These are phyloP conservation scores for Eledona agricola DNA, from an alignment of 2,888 invertebrate genomes.

Conservation along the genomic window DNA sequence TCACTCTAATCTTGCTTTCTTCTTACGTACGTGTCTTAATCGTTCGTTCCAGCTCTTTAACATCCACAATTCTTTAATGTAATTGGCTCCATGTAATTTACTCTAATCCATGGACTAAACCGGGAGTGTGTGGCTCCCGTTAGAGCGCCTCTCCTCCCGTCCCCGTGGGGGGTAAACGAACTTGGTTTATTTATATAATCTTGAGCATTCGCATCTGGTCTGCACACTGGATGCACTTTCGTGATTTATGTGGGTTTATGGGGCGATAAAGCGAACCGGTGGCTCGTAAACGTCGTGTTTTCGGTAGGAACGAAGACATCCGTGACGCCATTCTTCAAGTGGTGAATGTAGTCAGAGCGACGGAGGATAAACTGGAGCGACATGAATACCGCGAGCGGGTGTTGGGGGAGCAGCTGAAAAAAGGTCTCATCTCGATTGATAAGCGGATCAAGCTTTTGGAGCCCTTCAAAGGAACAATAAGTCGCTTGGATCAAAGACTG, in stretches of 20 bases:
- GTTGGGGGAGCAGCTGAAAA: conserved; percentile 81
- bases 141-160: not conserved
- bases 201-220: conserved; percentile 36
- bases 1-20: no score
- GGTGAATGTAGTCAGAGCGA: conserved; percentile 79
- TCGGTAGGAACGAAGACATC: conserved; percentile 73
- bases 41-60: no score
- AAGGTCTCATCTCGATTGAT: conserved; percentile 74
- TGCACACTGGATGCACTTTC: conserved; percentile 28
- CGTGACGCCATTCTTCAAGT: conserved; percentile 82
- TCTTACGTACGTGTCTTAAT: no score
- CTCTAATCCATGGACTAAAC: no score
- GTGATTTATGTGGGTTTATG: conserved; percentile 34
- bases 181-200: conserved; percentile 46
- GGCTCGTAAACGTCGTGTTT: conserved; percentile 8
- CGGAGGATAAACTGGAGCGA: conserved; percentile 84
- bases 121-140: no score
- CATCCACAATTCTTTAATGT: no score
- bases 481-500: conserved; percentile 77
- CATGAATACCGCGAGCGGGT: conserved; percentile 84
- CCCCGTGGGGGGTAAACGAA: conserved; percentile 44
- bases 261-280: conserved; percentile 19
- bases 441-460: conserved; percentile 77
- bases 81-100: no score
- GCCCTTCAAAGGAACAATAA: conserved; percentile 74